phyloP scores from a whole-genome alignment of 2,888 invertebrate genomes.

The Sesia apiformis region DNA sequence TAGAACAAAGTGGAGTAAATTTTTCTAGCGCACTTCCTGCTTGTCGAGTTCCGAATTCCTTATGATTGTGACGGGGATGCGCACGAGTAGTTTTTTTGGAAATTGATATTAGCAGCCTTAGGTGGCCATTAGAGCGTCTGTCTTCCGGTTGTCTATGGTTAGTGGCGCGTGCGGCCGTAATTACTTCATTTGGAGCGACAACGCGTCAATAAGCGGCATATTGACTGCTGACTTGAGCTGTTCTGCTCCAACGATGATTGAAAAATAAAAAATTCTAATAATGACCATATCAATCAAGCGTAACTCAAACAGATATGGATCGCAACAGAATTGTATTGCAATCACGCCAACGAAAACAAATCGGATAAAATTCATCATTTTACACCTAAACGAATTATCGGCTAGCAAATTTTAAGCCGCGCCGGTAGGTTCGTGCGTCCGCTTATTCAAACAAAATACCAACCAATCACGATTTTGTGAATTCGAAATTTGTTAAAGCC shows the following conservation, averaged over 20 bases:
- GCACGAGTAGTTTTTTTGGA: constrained; percentile 53
- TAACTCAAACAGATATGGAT: constrained; percentile 33
- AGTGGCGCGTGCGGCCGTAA: constrained; percentile 63
- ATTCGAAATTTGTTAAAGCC: constrained; percentile 72
- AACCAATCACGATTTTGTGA: constrained; percentile 72
- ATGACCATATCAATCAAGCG: constrained; percentile 21
- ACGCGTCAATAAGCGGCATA: constrained; percentile 33
- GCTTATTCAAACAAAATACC: constrained; percentile 68
- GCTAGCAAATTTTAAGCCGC: constrained; percentile 48
- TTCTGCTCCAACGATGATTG: constrained; percentile 35
- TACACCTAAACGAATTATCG: constrained; percentile 62
- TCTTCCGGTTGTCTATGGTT: constrained; percentile 52
- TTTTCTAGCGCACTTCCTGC: constrained; percentile 68
- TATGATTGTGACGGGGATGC: constrained; percentile 42
- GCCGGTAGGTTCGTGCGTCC: constrained; percentile 32
- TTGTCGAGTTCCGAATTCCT: constrained; percentile 40
- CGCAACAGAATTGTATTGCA: constrained; percentile 28
- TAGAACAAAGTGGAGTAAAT: constrained; percentile 12
- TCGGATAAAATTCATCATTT: constrained; percentile 60
- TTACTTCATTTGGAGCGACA: constrained; percentile 68
- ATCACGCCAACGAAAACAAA: constrained; percentile 42
- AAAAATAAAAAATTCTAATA: constrained; percentile 18
- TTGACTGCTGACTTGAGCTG: constrained; percentile 30
- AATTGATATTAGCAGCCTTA: constrained; percentile 72
- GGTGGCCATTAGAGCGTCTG: constrained; percentile 65